phyloP scores from a whole-genome alignment of 1,140 invertebrate species.

The Philotrypesis tridentata region DNA sequence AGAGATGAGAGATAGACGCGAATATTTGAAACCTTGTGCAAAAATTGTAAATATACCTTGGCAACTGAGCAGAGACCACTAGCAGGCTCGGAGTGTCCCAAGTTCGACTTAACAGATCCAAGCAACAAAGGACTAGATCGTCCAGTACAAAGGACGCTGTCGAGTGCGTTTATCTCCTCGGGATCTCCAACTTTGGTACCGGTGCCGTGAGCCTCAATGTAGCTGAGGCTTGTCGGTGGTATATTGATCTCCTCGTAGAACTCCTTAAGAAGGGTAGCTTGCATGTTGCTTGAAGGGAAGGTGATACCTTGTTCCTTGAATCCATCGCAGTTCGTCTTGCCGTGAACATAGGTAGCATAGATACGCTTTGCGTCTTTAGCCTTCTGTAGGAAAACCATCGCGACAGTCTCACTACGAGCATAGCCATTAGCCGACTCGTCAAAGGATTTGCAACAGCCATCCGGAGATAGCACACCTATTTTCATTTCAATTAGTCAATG shows the following conservation, averaged over 20 bases:
- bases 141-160: slow-evolving; percentile 84
- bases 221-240: slow-evolving; percentile 82
- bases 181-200: slow-evolving; percentile 87
- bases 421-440: slow-evolving; percentile 88
- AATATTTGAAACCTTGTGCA: background rate
- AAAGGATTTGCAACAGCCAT: slow-evolving; percentile 93
- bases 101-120: slow-evolving; percentile 94
- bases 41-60: slow-evolving; percentile 76
- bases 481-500: background rate
- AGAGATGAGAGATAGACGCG: too few species aligned
- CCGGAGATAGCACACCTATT: slow-evolving; percentile 85
- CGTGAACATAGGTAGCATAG: slow-evolving; percentile 82
- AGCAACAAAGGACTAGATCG: slow-evolving; percentile 83
- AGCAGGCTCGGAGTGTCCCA: slow-evolving; percentile 94
- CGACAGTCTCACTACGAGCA: slow-evolving; percentile 84
- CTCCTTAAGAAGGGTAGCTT: slow-evolving; percentile 85
- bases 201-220: slow-evolving; percentile 95
- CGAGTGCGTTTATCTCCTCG: slow-evolving; percentile 91
- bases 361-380: slow-evolving; percentile 84
- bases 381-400: slow-evolving; percentile 87
- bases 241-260: slow-evolving; percentile 91
- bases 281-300: slow-evolving; percentile 89
- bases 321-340: slow-evolving; percentile 85
- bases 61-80: slow-evolving; percentile 89
- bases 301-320: slow-evolving; percentile 93